Base-by-base conservation (phyloP, 2,113 vertebrate species). In the Pedionomus torquatus region DNA sequence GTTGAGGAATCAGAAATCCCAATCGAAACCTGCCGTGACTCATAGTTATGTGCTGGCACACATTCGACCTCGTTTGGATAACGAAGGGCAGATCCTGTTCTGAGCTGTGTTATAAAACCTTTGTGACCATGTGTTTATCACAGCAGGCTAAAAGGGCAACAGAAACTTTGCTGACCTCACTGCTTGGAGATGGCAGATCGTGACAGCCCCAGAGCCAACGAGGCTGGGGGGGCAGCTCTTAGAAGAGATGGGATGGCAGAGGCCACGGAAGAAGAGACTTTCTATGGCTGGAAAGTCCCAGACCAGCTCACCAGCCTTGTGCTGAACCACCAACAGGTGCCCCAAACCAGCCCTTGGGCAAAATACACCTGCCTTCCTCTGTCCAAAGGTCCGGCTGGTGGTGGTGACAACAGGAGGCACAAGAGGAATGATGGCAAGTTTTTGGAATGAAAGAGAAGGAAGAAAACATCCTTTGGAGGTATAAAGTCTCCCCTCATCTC, bases 351-450 rank as follows among this genome's bases (percentile, higher is more conserved):
- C 13, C 57, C 26, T 43, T 21, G 46, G 25, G 31, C 11, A 43
- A 63, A 84, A 51, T 18, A 20, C 52, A 74, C 15, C 13, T 46
- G 19, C 33, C 20, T 30, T 70, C 49, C 46, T 70, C 44, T 2
- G 0, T 30, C 33, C 1, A 3, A 70, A 64, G 31, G 33, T 33
- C 41, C 0, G 0, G 19, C 19, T 0, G 2, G 28, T 0, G 3
- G 25, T 28, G 58, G 37, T 30, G n/a, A 31, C 37, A 20, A 17
- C 2, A 7, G 51, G 65, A 15, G 48, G 58, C 72, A 83, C 17
- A 58, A 58, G 9, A 2, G 23, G 21, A 77, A 28, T 0, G 4
- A 35, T 17, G 31, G 8, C 0, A 3, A 77, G 30, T 16, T 69
- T 24, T 46, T n/a, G 0, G 0, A 46, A 37, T 30, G 35, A 14